Evolutionary conservation across 2,888 invertebrate genomes (phyloP).

Genomic region (Stegophylla sp.): DNA sequence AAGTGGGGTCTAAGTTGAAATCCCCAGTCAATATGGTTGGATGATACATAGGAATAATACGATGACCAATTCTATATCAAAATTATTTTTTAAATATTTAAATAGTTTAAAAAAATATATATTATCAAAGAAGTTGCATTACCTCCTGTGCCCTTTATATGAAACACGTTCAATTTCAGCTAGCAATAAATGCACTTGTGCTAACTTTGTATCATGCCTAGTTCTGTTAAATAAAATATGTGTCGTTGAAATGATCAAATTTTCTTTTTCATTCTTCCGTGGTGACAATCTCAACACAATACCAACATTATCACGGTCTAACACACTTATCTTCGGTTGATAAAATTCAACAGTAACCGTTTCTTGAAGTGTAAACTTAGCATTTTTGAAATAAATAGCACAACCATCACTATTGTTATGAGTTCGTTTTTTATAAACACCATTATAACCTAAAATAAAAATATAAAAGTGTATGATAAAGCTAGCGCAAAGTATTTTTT

Average conservation of each 20-base stretch:
- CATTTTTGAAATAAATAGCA: conserved; percentile 80
- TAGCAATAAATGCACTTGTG: conserved; percentile 83
- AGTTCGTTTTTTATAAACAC: conserved; percentile 84
- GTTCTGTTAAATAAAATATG: conserved; percentile 92
- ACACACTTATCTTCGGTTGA: conserved; percentile 61
- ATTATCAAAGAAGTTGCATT: neutral
- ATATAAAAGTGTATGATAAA: neutral
- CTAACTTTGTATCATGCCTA: conserved; percentile 86
- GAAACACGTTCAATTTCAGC: conserved; percentile 84
- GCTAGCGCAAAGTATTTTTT: neutral
- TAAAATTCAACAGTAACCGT: conserved; percentile 76
- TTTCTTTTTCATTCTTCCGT: conserved; percentile 65
- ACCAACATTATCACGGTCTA: conserved; percentile 86
- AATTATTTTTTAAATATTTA: conserved; percentile 31
- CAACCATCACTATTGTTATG: conserved; percentile 85
- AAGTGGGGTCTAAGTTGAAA: conserved; percentile 82
- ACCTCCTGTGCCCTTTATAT: conserved; percentile 65
- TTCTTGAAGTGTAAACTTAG: conserved; percentile 73
- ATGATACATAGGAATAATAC: conserved; percentile 66
- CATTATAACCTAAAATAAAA: conserved; percentile 71
- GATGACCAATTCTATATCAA: conserved; percentile 28
- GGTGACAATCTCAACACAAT: conserved; percentile 78
- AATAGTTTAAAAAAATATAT: conserved; percentile 6
- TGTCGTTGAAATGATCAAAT: conserved; percentile 84
- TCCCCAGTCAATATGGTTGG: conserved; percentile 92